A percentile compares a stretch with the other conserved stretches of the same genome.
These are phyloP conservation scores for Oncorhynchus keta DNA, from an alignment of 2,113 vertebrate genomes.

Conservation along the genomic window DNA sequence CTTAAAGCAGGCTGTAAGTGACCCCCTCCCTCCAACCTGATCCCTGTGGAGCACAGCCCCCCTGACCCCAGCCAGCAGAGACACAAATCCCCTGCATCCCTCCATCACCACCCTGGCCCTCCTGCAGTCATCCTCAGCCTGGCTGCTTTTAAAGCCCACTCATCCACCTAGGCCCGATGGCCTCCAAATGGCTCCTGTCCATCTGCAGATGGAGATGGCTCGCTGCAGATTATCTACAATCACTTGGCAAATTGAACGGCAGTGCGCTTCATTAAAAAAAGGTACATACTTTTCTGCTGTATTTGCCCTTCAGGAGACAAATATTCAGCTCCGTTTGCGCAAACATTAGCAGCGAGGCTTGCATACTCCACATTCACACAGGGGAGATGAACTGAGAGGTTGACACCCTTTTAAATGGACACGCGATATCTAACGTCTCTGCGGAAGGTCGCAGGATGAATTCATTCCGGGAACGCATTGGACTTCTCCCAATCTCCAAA, in stretches of 20 bases:
- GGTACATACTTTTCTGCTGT: neutral
- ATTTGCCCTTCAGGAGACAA: conserved; percentile 16
- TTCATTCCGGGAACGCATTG: neutral
- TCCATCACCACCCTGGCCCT: conserved; percentile 3
- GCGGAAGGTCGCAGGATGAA: neutral
- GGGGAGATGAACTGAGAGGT: neutral
- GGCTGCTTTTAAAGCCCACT: neutral
- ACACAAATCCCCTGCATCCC: neutral
- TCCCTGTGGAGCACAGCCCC: conserved; percentile 3
- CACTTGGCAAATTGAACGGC: conserved; percentile 12
- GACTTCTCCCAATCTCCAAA: neutral
- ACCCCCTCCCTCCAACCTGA: neutral
- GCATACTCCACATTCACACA: neutral
- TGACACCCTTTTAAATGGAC: neutral
- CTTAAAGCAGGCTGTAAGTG: conserved; percentile 4
- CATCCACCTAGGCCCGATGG: neutral
- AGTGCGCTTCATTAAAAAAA: conserved; percentile 17
- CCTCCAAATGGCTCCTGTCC: neutral
- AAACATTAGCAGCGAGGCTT: conserved; percentile 12
- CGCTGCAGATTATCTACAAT: conserved; percentile 13
- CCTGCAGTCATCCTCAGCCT: neutral
- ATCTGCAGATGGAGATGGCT: conserved; percentile 1
- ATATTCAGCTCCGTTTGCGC: conserved; percentile 12
- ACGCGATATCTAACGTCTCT: neutral
- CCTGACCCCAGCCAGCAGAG: neutral